These are phyloP conservation scores for Rhinogobio ventralis DNA, from an alignment of 2,797 vertebrate species.

Conservation along the genomic window DNA sequence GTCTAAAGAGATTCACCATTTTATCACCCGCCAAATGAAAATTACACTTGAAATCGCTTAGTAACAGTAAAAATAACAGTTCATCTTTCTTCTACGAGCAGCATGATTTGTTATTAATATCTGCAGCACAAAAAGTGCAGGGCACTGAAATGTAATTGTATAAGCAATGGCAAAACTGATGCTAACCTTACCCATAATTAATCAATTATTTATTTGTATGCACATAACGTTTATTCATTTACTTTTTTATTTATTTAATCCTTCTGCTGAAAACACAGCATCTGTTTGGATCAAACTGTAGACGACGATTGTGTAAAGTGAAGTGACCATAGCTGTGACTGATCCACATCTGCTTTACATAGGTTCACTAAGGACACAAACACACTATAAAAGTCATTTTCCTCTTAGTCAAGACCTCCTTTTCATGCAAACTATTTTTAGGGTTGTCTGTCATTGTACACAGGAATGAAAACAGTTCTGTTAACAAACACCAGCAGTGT, in stretches of 20 bases:
- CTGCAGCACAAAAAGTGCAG: background rate
- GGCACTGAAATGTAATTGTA: background rate
- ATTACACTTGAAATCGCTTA: background rate
- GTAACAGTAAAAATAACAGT: background rate
- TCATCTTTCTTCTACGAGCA: background rate
- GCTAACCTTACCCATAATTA: background rate
- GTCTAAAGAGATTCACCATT: background rate
- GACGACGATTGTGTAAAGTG: conserved; percentile 32
- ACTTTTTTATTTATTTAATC: background rate
- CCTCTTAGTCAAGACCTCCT: conserved; percentile 64
- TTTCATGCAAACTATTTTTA: conserved; percentile 67
- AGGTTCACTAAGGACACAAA: conserved; percentile 50
- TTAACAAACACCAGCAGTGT: conserved; percentile 70
- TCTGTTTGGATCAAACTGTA: conserved; percentile 21
- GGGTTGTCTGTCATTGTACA: conserved; percentile 70
- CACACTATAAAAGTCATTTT: conserved; percentile 47
- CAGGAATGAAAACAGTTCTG: conserved; percentile 74
- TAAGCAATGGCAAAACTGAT: background rate
- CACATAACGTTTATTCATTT: background rate
- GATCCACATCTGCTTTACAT: conserved; percentile 36
- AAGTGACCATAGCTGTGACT: conserved; percentile 4
- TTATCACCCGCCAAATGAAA: background rate
- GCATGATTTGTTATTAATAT: background rate
- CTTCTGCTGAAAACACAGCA: background rate
- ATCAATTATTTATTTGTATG: background rate